These are phyloP conservation scores for Phrixothrix hirtus DNA, from an alignment of 2,888 invertebrate genomes.

Conservation along the genomic window DNA sequence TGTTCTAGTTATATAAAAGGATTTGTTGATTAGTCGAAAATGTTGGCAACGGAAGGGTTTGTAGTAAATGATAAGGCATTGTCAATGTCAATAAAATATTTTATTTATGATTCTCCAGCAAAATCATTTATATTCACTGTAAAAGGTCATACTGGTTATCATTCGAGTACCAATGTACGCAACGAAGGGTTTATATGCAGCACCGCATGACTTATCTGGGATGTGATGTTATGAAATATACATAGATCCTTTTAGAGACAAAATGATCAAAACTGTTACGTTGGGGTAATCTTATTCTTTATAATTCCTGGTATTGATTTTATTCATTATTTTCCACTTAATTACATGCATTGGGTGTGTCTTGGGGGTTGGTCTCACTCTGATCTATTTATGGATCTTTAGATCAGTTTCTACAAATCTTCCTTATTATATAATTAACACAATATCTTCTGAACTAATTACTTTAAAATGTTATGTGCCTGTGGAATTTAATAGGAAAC, in stretches of 20 bases:
- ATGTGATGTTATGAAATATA: neutral
- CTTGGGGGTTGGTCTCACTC: neutral
- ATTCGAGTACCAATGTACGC: no score
- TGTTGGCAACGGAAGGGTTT: slow-evolving; percentile 1
- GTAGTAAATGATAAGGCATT: neutral
- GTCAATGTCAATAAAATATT: slow-evolving; percentile 4
- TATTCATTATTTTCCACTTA: neutral
- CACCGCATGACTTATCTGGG: no score
- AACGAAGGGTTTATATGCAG: no score
- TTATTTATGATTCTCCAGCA: no score
- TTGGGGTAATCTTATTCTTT: neutral
- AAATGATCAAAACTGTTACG: neutral
- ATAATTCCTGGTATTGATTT: slow-evolving; percentile 1
- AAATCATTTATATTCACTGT: no score
- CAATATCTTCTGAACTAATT: neutral
- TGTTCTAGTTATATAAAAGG: slow-evolving; percentile 5
- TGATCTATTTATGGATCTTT: slow-evolving; percentile 7
- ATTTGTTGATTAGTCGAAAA: slow-evolving; percentile 4
- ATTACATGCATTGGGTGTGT: slow-evolving; percentile 6
- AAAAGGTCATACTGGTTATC: no score
- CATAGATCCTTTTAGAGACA: neutral
- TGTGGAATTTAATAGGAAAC: slow-evolving; percentile 15
- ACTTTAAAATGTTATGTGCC: neutral
- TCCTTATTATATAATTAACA: neutral
- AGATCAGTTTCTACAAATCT: neutral